Conservation (phyloP, 2,888 invertebrate species). For the Xestia ashworthii region DNA sequence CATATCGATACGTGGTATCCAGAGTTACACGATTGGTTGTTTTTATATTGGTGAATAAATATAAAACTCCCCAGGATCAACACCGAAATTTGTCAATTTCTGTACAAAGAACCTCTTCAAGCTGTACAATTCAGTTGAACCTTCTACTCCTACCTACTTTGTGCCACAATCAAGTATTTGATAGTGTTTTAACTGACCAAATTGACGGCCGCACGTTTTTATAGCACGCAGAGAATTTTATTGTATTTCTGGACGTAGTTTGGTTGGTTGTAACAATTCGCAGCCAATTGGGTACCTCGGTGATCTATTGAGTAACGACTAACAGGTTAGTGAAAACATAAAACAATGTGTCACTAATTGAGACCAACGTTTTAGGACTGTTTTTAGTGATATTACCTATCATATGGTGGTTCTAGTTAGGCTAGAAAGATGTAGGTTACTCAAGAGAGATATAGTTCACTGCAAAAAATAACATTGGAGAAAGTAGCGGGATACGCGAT, state of each 20-base stretch:
- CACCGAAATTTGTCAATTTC: background rate
- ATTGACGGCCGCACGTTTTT: constrained; percentile 52
- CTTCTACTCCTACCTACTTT: constrained; percentile 6
- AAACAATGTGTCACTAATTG: constrained; percentile 14
- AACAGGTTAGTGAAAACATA: background rate
- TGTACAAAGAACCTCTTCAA: background rate
- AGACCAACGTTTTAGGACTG: background rate
- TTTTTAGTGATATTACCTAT: background rate
- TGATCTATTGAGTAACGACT: constrained; percentile 30
- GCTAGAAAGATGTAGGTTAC: background rate
- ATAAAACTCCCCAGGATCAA: background rate
- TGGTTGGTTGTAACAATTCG: constrained; percentile 35
- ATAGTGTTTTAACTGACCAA: constrained; percentile 40
- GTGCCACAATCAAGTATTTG: constrained; percentile 26
- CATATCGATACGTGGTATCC: background rate
- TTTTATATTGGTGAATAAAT: background rate
- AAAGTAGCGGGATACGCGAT: background rate
- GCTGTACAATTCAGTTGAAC: background rate
- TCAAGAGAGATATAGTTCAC: background rate
- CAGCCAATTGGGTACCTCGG: constrained; percentile 23
- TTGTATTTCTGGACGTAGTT: constrained; percentile 36
- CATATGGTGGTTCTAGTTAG: too few relatives aligned
- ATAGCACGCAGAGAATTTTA: constrained; percentile 49
- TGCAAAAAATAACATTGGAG: background rate
- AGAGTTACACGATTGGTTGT: background rate